Conservation (phyloP, 30 jellyfish, hydroid and myxozoan genomes). For the Euphysa ruthae region DNA sequence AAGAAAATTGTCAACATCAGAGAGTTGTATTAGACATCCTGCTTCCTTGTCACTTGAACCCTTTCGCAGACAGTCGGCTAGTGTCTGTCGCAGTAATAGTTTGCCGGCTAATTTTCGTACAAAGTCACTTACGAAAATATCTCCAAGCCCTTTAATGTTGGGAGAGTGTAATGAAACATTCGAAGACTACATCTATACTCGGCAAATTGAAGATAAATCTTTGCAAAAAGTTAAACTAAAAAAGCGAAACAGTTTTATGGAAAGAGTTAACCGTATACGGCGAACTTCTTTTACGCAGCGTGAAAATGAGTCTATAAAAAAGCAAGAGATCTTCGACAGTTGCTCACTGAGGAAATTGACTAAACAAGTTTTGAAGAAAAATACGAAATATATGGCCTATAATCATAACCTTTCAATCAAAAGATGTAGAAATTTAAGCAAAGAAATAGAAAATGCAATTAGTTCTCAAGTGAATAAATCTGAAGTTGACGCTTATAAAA, state of each 20-base stretch:
- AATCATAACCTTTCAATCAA: conserved; percentile 43
- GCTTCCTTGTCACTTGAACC: neutral
- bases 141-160: conserved; percentile 17
- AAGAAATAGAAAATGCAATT: conserved; percentile 38
- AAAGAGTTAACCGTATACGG: neutral
- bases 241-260: neutral
- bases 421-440: conserved; percentile 54
- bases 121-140: neutral
- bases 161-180: conserved; percentile 8
- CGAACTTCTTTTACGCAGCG: neutral
- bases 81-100: neutral
- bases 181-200: neutral
- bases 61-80: neutral
- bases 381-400: conserved; percentile 19
- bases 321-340: conserved; percentile 7
- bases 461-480: conserved; percentile 29
- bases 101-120: neutral
- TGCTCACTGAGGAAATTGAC: neutral
- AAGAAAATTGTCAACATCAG: neutral
- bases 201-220: no score
- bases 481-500: conserved; percentile 36
- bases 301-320: neutral
- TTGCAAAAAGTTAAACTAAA: no score
- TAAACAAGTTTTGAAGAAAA: neutral
- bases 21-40: neutral